These are phyloP conservation scores for Cavia porcellus DNA, from an alignment of 2,113 vertebrate genomes.

Conservation along the genomic window DNA sequence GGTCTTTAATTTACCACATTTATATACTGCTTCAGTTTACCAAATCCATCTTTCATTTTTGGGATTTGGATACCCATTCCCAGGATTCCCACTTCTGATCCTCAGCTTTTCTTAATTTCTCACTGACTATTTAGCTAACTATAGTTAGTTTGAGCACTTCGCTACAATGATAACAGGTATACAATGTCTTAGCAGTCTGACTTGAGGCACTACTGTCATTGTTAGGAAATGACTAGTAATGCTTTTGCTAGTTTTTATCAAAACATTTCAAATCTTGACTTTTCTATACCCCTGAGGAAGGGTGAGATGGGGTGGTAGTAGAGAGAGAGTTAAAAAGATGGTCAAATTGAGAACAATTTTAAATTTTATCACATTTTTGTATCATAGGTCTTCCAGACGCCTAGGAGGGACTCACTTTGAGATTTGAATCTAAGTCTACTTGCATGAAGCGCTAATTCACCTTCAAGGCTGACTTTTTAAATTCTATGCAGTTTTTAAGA, in stretches of 20 bases:
- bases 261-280: not conserved
- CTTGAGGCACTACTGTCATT: not conserved
- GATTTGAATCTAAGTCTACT: not conserved
- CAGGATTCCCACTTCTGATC: fast-evolving
- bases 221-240: not conserved
- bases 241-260: not conserved
- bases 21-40: not conserved
- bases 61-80: not conserved
- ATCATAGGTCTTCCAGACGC: not conserved
- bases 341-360: conserved; percentile 6
- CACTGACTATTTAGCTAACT: not conserved
- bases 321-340: not conserved
- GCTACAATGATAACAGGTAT: not conserved
- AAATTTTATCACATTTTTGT: not conserved
- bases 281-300: not conserved
- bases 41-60: not conserved
- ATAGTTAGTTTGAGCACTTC: not conserved
- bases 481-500: not conserved
- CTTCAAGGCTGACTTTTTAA: not conserved
- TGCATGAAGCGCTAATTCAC: not conserved
- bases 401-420: not conserved
- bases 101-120: not conserved
- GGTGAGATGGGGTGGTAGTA: not conserved
- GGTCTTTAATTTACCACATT: conserved; percentile 9
- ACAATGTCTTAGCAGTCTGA: not conserved